Evolutionary conservation across 2,888 invertebrate genomes (phyloP).

Genomic region (Drosophila kanekoi): DNA sequence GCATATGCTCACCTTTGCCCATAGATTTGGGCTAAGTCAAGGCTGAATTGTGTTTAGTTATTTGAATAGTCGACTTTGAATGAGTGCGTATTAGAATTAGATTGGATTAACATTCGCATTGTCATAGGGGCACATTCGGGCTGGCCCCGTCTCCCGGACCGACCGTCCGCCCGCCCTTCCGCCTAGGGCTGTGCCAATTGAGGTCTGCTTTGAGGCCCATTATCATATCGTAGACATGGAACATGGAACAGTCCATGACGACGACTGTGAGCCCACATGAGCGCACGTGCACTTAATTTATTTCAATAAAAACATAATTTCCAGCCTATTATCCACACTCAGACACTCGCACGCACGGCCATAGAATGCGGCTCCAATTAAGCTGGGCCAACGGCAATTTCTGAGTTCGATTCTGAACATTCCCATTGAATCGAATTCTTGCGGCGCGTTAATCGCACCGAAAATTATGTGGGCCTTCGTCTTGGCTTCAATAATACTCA

Average conservation of each 20-base stretch:
- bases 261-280: slow-evolving; percentile 63
- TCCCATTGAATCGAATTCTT: slow-evolving; percentile 28
- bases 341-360: slow-evolving; percentile 22
- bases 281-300: slow-evolving; percentile 80
- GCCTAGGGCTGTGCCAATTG: slow-evolving; percentile 37
- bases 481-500: slow-evolving; percentile 55
- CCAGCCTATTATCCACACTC: slow-evolving; percentile 73
- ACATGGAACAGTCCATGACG: slow-evolving; percentile 14
- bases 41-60: not conserved
- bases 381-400: slow-evolving; percentile 48
- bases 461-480: slow-evolving; percentile 69
- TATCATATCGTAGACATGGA: slow-evolving; percentile 2
- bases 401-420: slow-evolving; percentile 27
- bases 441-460: slow-evolving; percentile 68
- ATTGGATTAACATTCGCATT: slow-evolving; percentile 72
- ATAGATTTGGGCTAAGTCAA: not conserved
- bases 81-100: slow-evolving; percentile 41
- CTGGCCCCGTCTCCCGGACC: not conserved
- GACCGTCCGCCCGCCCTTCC: not conserved
- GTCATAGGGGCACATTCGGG: slow-evolving; percentile 54
- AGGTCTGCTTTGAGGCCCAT: slow-evolving; percentile 10
- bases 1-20: not conserved
- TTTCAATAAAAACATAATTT: slow-evolving; percentile 80
- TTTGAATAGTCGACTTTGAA: slow-evolving; percentile 3
- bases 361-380: slow-evolving; percentile 70